Conservation (phyloP, 2,113 vertebrate genomes). For the Trichomycterus rosablanca region DNA sequence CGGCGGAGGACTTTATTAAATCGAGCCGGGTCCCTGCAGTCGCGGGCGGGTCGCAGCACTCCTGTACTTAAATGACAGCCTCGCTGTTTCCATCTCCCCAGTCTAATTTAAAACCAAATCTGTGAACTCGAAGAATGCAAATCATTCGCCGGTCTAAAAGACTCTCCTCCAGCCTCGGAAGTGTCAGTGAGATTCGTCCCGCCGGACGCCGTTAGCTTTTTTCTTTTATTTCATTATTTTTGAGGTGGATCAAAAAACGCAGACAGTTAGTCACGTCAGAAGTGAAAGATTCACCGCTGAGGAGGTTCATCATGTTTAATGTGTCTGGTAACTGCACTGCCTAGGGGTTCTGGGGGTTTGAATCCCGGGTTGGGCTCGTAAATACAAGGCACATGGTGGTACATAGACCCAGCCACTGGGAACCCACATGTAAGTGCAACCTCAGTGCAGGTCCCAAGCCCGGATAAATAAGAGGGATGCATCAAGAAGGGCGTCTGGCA, state of each 20-base stretch:
- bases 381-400: too few species aligned
- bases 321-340: too few species aligned
- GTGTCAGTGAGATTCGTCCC: constrained; percentile 30
- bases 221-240: constrained; percentile 11
- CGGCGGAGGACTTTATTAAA: constrained; percentile 46
- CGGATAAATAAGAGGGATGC: too few species aligned
- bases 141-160: constrained; percentile 31
- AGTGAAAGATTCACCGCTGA: neutral
- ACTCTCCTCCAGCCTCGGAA: constrained; percentile 19
- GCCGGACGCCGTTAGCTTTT: constrained; percentile 5
- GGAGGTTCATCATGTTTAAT: neutral
- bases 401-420: too few species aligned
- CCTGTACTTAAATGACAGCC: constrained; percentile 36
- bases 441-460: too few species aligned
- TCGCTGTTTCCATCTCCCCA: constrained; percentile 33
- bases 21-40: constrained; percentile 32
- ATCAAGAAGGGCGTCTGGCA: too few species aligned
- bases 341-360: too few species aligned
- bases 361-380: too few species aligned
- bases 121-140: constrained; percentile 32
- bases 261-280: neutral
- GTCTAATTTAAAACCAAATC: constrained; percentile 46
- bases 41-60: constrained; percentile 28
- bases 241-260: neutral
- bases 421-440: too few species aligned